Evolutionary conservation across 2,113 vertebrate genomes (phyloP).

Genomic region (Procavia capensis): DNA sequence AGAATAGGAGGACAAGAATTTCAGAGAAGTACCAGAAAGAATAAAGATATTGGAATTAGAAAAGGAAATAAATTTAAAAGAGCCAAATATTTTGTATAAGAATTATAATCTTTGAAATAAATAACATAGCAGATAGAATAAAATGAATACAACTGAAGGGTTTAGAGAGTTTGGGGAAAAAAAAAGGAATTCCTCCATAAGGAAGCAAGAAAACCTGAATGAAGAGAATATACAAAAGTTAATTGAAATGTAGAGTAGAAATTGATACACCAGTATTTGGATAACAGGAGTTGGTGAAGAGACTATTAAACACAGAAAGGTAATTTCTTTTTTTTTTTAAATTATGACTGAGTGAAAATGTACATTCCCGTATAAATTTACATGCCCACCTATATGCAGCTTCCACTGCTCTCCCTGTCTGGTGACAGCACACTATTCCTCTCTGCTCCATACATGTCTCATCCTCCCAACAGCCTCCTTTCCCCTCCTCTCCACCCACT

Average conservation of each 20-base stretch:
- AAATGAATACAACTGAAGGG: not conserved
- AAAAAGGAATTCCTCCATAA: not conserved
- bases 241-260: not conserved
- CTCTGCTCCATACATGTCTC: too few species aligned
- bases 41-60: not conserved
- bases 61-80: not conserved
- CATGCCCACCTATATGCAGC: too few species aligned
- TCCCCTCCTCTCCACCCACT: too few species aligned
- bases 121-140: not conserved
- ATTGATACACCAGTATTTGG: not conserved
- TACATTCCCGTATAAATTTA: too few species aligned
- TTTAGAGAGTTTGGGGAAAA: not conserved
- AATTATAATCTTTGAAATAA: conserved; percentile 21
- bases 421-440: too few species aligned
- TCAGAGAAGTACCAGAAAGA: not conserved
- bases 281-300: not conserved
- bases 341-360: too few species aligned
- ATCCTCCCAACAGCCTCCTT: too few species aligned
- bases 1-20: not conserved
- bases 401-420: too few species aligned
- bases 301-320: not conserved
- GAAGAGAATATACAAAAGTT: not conserved
- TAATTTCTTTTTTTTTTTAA: too few species aligned
- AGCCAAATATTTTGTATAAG: not conserved
- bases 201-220: not conserved